These are phyloP conservation scores for Caracal caracal DNA, from an alignment of 2,113 vertebrate species.

Conservation along the genomic window DNA sequence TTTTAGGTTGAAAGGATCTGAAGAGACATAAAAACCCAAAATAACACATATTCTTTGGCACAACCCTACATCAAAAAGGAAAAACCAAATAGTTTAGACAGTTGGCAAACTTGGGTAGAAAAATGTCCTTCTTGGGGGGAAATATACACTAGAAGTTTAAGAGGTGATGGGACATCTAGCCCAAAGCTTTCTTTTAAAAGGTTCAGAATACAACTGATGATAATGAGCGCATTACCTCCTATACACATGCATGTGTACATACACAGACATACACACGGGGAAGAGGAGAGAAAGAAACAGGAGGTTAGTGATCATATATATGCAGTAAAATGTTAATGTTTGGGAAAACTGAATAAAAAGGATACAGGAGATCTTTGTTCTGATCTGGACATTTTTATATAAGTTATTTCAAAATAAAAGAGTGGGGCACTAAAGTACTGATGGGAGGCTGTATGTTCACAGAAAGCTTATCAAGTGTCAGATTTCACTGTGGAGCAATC, in stretches of 20 bases:
- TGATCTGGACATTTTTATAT: neutral
- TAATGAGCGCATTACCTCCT: neutral
- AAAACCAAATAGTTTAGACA: neutral
- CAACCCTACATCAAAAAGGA: neutral
- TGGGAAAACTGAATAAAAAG: neutral
- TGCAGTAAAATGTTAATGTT: neutral
- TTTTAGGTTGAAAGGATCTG: neutral
- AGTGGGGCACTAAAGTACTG: neutral
- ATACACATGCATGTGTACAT: neutral
- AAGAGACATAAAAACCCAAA: neutral
- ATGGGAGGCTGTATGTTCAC: neutral
- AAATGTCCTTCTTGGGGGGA: neutral
- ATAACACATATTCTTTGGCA: neutral
- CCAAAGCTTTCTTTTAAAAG: neutral
- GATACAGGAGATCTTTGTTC: neutral
- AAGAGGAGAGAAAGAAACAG: neutral
- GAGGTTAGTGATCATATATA: neutral
- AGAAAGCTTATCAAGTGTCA: neutral
- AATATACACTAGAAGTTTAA: neutral
- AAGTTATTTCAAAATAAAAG: conserved; percentile 22
- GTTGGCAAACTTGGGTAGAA: neutral
- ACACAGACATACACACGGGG: neutral
- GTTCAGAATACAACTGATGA: neutral
- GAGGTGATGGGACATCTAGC: neutral
- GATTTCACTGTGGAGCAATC: neutral